Conservation (phyloP, 1,140 invertebrate genomes). For the Calephelis virginiensis region DNA sequence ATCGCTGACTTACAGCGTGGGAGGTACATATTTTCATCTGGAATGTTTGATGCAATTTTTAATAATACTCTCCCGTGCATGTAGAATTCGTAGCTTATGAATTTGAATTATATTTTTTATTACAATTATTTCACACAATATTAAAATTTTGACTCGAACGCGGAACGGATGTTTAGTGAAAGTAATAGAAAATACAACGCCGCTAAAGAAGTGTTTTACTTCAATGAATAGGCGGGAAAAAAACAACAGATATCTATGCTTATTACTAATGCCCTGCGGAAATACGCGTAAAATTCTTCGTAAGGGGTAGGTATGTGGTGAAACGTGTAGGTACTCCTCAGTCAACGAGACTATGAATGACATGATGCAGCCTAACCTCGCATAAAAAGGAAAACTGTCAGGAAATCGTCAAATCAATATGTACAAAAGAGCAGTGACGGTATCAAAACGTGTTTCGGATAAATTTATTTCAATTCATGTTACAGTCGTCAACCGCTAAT, state of each 20-base stretch:
- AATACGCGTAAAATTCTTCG: too few relatives aligned
- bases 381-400: background rate
- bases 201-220: too few relatives aligned
- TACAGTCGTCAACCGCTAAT: constrained; percentile 8
- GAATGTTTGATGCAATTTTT: constrained; percentile 6
- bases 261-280: too few relatives aligned
- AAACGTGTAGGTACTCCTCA: too few relatives aligned
- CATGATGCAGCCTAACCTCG: background rate
- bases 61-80: constrained; percentile 1
- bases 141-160: too few relatives aligned
- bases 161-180: too few relatives aligned
- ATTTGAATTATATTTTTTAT: background rate
- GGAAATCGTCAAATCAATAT: background rate
- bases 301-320: too few relatives aligned
- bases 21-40: constrained; percentile 1
- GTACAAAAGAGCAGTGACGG: constrained; percentile 9
- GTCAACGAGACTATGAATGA: too few relatives aligned
- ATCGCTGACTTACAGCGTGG: background rate
- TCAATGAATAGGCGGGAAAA: too few relatives aligned
- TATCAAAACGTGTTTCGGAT: constrained; percentile 16
- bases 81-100: background rate
- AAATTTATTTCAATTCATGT: constrained; percentile 11
- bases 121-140: background rate
- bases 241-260: too few relatives aligned
- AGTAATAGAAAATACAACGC: too few relatives aligned